Percentiles rank a stretch among this genome's conserved stretches.
Evolutionary conservation across 2,113 vertebrate species (phyloP).

Genomic region (Pardalotus punctatus): DNA sequence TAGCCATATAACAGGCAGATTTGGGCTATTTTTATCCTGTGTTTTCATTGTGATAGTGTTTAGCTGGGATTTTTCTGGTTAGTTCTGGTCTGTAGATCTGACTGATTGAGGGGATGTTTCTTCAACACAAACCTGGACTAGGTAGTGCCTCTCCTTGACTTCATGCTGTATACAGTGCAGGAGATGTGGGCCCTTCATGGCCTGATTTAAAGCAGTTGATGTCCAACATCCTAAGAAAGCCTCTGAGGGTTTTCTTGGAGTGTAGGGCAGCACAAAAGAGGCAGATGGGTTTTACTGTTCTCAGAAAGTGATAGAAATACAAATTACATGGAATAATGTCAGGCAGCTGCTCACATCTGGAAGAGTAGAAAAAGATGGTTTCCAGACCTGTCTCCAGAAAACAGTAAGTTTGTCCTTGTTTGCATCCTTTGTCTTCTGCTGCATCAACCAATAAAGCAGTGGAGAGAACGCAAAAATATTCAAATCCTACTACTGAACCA

Average conservation of each 20-base stretch:
- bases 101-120: not conserved
- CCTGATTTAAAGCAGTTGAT: not conserved
- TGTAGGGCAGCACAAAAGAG: not conserved
- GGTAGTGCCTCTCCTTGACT: not conserved
- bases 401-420: not conserved
- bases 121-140: not conserved
- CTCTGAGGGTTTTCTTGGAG: not conserved
- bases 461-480: not conserved
- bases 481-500: not conserved
- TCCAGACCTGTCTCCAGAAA: not conserved
- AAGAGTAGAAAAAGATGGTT: not conserved
- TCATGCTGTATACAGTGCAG: not conserved
- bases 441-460: not conserved
- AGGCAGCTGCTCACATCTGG: not conserved
- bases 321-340: not conserved
- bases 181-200: not conserved
- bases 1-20: not conserved
- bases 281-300: not conserved
- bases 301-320: not conserved
- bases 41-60: not conserved
- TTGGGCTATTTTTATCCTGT: not conserved
- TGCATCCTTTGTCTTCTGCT: not conserved
- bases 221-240: not conserved
- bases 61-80: not conserved
- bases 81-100: not conserved